These are phyloP conservation scores for Pandemis corylana DNA, from an alignment of 2,888 invertebrate genomes.

Conservation along the genomic window DNA sequence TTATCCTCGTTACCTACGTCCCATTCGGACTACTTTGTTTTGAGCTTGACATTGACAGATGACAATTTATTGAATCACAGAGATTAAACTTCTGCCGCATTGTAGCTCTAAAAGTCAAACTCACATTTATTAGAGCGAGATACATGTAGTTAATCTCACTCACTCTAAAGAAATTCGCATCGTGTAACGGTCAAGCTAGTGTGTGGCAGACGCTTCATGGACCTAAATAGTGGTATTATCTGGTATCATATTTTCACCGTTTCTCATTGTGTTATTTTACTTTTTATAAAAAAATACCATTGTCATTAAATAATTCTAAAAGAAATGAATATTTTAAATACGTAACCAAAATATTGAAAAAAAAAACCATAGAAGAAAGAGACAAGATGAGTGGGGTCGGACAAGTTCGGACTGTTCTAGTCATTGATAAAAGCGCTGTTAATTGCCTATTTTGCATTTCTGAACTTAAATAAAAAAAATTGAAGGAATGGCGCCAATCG, in stretches of 20 bases:
- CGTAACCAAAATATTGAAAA: too few relatives aligned
- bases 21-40: slow-evolving; percentile 28
- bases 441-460: not conserved
- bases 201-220: too few relatives aligned
- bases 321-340: too few relatives aligned
- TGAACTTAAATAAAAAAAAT: not conserved
- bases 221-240: too few relatives aligned
- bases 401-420: not conserved
- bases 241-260: too few relatives aligned
- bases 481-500: not conserved
- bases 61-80: slow-evolving; percentile 1
- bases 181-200: too few relatives aligned
- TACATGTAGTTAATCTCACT: not conserved
- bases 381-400: too few relatives aligned
- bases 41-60: slow-evolving; percentile 32
- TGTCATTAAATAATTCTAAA: too few relatives aligned
- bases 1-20: slow-evolving; percentile 35
- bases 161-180: not conserved
- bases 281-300: too few relatives aligned
- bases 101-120: not conserved
- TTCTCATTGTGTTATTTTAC: too few relatives aligned
- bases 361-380: too few relatives aligned
- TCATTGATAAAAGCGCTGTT: not conserved
- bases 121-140: not conserved
- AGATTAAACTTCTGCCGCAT: not conserved